Evolutionary conservation across 2,888 invertebrate genomes (phyloP).

Genomic region (Trileptium ribeirensis): DNA sequence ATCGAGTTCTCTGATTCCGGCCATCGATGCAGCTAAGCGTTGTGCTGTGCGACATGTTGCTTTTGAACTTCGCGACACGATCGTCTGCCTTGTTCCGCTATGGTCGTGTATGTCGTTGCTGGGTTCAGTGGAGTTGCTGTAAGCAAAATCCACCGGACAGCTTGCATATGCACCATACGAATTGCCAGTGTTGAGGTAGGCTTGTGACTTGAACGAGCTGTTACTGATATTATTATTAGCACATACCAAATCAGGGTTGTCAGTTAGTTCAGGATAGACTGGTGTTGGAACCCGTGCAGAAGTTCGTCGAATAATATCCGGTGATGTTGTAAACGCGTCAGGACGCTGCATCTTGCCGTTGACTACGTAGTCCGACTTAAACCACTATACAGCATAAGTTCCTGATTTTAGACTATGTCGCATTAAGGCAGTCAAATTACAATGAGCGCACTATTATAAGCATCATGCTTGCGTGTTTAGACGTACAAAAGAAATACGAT

Average conservation of each 20-base stretch:
- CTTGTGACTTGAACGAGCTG: not conserved
- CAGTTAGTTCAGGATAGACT: not conserved
- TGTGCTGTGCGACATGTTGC: slow-evolving; percentile 2
- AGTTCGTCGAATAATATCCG: not conserved
- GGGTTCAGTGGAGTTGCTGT: not conserved
- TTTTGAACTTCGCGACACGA: not conserved
- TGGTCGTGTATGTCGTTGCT: not conserved
- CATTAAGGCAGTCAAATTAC: no score
- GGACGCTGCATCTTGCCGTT: no score
- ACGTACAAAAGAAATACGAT: no score
- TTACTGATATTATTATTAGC: not conserved
- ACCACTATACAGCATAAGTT: no score
- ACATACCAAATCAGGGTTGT: not conserved
- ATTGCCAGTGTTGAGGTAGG: not conserved
- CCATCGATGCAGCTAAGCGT: slow-evolving; percentile 13
- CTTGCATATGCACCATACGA: not conserved
- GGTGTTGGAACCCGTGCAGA: not conserved
- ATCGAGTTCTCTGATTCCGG: slow-evolving; percentile 20
- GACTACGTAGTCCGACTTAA: no score
- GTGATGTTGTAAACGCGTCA: not conserved
- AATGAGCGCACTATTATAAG: no score
- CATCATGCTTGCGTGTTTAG: no score
- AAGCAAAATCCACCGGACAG: not conserved
- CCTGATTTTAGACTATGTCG: no score
- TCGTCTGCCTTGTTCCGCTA: not conserved